A percentile compares a stretch with the other conserved stretches of the same genome.
Conservation (phyloP, 1,140 invertebrate genomes). For the Cydia splendana region DNA sequence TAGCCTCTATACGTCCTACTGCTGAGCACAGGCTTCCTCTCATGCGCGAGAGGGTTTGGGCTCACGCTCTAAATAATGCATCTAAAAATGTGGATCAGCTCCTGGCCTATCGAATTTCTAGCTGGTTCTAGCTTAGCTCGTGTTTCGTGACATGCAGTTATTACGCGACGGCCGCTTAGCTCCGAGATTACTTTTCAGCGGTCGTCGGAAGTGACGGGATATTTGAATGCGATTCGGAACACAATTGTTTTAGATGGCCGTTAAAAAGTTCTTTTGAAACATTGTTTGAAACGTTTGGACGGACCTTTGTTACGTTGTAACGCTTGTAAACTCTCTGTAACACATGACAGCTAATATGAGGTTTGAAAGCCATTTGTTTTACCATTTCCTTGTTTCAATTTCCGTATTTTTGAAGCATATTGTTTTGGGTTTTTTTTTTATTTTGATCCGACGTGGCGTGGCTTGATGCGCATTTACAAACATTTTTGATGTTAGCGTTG, state of each 20-base stretch:
- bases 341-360: not conserved
- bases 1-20: no score
- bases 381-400: not conserved
- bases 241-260: not conserved
- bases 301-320: no score
- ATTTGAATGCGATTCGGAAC: not conserved
- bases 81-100: not conserved
- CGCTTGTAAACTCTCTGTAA: not conserved
- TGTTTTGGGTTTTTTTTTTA: no score
- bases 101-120: not conserved
- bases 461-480: no score
- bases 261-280: not conserved
- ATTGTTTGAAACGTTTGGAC: no score
- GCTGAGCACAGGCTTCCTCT: no score
- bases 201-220: not conserved
- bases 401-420: not conserved
- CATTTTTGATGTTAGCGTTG: no score
- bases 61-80: no score
- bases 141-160: slow-evolving; percentile 29
- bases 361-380: not conserved
- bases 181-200: slow-evolving; percentile 26
- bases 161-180: not conserved
- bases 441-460: no score
- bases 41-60: no score
- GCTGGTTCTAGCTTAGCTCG: not conserved